Conservation (phyloP, 1,140 invertebrate genomes). For the Drosophila ambigua region DNA sequence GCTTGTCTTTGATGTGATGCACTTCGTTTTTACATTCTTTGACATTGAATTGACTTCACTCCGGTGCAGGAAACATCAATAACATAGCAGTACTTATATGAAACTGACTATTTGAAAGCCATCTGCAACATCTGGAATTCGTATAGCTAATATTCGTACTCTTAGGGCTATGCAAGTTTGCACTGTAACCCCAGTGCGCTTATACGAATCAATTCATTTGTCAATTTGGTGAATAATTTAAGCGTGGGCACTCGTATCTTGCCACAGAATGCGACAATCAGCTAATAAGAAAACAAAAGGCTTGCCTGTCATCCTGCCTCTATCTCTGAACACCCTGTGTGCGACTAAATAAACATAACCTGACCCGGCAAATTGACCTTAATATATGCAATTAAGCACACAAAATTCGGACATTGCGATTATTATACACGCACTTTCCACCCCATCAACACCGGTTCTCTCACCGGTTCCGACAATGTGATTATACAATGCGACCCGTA, state of each 20-base stretch:
- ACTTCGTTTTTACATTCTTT: not conserved
- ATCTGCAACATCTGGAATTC: too few species aligned
- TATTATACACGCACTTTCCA: constrained; percentile 39
- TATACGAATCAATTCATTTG: too few species aligned
- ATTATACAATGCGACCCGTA: constrained; percentile 35
- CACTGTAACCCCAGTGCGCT: too few species aligned
- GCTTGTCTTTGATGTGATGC: constrained; percentile 2
- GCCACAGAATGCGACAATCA: not conserved
- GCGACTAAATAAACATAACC: constrained; percentile 57
- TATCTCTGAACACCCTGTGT: not conserved
- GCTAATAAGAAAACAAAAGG: not conserved
- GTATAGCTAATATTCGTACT: too few species aligned
- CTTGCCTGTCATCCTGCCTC: not conserved
- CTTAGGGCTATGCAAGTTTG: too few species aligned
- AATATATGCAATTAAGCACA: constrained; percentile 72
- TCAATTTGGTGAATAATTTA: not conserved
- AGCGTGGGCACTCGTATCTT: not conserved
- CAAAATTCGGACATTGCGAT: constrained; percentile 18
- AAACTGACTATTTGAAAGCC: too few species aligned
- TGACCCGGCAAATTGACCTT: constrained; percentile 49
- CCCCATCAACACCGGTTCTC: constrained; percentile 2
- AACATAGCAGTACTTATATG: too few species aligned
- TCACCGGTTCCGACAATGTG: constrained; percentile 14
- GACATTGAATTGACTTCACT: too few species aligned
- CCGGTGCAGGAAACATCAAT: too few species aligned